Evolutionary conservation across 2,113 vertebrate genomes (phyloP).

Genomic region (Antechinus flavipes): DNA sequence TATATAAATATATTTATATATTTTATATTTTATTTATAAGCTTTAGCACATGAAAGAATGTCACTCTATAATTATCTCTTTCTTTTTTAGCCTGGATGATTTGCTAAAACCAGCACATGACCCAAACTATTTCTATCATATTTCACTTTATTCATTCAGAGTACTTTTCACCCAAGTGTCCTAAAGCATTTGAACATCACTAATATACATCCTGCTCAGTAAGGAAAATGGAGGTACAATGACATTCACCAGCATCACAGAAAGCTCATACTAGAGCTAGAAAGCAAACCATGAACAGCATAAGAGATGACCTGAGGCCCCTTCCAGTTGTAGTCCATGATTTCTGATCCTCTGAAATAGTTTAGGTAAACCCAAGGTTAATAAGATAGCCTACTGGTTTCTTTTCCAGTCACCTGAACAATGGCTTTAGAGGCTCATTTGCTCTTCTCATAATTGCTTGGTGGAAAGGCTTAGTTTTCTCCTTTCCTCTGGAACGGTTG

Average conservation of each 20-base stretch:
- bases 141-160: background rate
- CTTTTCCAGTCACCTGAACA: background rate
- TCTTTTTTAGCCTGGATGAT: background rate
- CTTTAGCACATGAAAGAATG: background rate
- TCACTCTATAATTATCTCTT: background rate
- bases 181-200: rapidly evolving
- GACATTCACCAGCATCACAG: background rate
- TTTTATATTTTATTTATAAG: too few species aligned
- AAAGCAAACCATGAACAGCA: background rate
- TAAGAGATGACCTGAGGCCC: background rate
- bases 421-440: background rate
- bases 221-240: rapidly evolving
- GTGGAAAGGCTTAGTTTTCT: background rate
- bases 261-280: background rate
- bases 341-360: background rate
- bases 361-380: background rate
- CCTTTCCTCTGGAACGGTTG: background rate
- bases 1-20: too few species aligned
- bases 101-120: background rate
- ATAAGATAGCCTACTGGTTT: background rate
- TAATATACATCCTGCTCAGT: background rate
- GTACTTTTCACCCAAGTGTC: background rate
- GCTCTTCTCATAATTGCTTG: background rate
- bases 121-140: background rate
- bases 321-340: background rate